Percentiles rank a stretch among this genome's conserved stretches.
phyloP scores from a whole-genome alignment of 1,140 invertebrate species.

The Lerema accius region DNA sequence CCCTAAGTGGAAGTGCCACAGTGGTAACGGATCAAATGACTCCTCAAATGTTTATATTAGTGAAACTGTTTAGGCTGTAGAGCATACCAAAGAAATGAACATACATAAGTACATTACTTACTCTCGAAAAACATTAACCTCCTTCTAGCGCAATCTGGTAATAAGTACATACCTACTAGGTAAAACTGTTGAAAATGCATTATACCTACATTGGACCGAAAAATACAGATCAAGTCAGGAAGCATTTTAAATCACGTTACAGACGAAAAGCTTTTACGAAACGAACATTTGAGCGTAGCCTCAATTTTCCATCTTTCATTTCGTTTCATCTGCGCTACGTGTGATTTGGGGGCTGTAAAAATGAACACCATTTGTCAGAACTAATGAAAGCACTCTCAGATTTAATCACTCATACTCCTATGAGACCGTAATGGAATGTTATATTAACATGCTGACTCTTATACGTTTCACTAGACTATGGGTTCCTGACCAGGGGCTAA shows the following conservation, averaged over 20 bases:
- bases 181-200: not conserved
- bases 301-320: conserved; percentile 28
- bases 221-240: conserved; percentile 1
- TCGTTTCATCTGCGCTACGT: conserved; percentile 20
- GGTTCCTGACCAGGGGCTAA: too few species aligned
- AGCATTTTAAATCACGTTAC: conserved; percentile 4
- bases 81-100: too few species aligned
- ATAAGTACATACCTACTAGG: not conserved
- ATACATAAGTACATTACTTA: too few species aligned
- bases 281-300: conserved; percentile 12
- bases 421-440: conserved; percentile 15
- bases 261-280: conserved; percentile 7
- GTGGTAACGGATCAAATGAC: too few species aligned
- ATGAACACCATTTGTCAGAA: conserved; percentile 30
- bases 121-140: too few species aligned
- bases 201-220: not conserved
- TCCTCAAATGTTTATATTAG: too few species aligned
- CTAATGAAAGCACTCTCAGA: conserved; percentile 26
- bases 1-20: too few species aligned
- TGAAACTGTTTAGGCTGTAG: too few species aligned
- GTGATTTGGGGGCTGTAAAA: conserved; percentile 30
- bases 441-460: too few species aligned
- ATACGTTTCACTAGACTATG: too few species aligned
- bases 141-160: too few species aligned
- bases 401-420: conserved; percentile 28